A percentile compares a stretch with the other conserved stretches of the same genome.
Evolutionary conservation across 1,140 invertebrate genomes (phyloP).

Genomic region (Caerostris darwini): DNA sequence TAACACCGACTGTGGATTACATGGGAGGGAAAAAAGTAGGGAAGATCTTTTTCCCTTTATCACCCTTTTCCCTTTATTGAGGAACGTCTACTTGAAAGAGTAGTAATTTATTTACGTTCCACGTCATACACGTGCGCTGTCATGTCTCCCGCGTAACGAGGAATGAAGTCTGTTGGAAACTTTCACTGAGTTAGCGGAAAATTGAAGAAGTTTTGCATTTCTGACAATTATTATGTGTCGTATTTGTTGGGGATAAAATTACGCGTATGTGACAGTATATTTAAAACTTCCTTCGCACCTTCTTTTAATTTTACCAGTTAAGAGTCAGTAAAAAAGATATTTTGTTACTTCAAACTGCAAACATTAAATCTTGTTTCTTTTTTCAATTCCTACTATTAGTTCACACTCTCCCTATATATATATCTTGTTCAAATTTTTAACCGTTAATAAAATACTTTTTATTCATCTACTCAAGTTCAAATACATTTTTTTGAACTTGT

Average conservation of each 20-base stretch:
- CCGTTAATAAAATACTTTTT: no score
- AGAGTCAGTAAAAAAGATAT: no score
- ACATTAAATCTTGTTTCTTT: no score
- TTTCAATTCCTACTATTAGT: no score
- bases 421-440: no score
- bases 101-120: slow-evolving; percentile 20
- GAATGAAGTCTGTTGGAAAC: not conserved
- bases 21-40: not conserved
- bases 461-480: no score
- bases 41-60: not conserved
- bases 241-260: not conserved
- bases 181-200: not conserved
- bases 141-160: not conserved
- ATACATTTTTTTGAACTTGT: no score
- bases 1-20: not conserved
- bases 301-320: no score
- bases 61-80: not conserved
- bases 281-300: no score
- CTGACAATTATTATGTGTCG: not conserved
- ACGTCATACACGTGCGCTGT: not conserved
- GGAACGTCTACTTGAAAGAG: not conserved
- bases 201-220: slow-evolving; percentile 4
- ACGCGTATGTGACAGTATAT: no score
- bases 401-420: no score
- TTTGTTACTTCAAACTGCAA: no score